Evolutionary conservation across 1,140 invertebrate genomes (phyloP).

Genomic region (Heliconius nattereri): DNA sequence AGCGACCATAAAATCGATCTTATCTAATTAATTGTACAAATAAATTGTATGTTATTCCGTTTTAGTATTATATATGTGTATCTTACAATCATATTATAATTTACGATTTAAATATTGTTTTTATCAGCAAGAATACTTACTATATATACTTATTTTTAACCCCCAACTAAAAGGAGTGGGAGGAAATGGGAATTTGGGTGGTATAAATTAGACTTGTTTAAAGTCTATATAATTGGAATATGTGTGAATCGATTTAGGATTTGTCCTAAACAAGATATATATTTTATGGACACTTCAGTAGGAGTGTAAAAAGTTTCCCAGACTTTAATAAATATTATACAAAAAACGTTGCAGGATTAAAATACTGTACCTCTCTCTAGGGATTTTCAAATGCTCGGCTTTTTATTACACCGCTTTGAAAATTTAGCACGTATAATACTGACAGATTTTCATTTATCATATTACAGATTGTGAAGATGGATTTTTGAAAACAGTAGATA

Average conservation of each 20-base stretch:
- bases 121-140: too few species aligned
- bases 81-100: too few species aligned
- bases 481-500: not conserved
- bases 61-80: not conserved
- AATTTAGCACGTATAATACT: conserved; percentile 4
- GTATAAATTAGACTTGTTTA: too few species aligned
- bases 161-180: too few species aligned
- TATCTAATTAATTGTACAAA: not conserved
- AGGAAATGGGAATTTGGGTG: too few species aligned
- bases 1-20: conserved; percentile 10
- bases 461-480: not conserved
- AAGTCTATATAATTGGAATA: too few species aligned
- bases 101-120: too few species aligned
- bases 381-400: not conserved
- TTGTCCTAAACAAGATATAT: not conserved
- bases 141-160: too few species aligned
- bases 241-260: not conserved
- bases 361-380: not conserved
- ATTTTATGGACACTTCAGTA: not conserved
- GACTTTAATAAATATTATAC: not conserved
- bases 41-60: not conserved
- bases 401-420: not conserved
- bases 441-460: not conserved
- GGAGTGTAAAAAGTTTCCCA: not conserved
- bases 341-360: not conserved